Conservation (phyloP, 2,113 vertebrate species). For the Etheostoma cragini region DNA sequence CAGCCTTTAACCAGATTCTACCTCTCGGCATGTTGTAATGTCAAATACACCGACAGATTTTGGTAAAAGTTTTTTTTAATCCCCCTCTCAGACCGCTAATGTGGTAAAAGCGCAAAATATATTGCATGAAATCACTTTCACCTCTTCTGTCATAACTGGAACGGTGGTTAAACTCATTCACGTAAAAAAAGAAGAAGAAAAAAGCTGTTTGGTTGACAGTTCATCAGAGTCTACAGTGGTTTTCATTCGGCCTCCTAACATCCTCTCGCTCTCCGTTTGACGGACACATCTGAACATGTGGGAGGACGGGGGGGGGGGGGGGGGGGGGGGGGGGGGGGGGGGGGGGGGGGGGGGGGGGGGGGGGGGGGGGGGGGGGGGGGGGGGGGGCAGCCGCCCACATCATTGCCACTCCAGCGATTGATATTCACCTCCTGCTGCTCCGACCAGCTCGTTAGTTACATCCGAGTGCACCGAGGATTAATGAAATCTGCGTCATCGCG, state of each 20-base stretch:
- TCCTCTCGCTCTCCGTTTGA: constrained; percentile 10
- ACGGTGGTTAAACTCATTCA: neutral
- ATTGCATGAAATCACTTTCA: constrained; percentile 13
- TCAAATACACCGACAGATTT: neutral
- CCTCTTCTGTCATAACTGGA: constrained; percentile 18
- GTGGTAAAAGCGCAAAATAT: too few relatives aligned
- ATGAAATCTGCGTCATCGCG: constrained; percentile 59
- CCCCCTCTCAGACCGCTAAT: too few relatives aligned
- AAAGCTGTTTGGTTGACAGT: neutral
- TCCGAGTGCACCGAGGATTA: constrained; percentile 48
- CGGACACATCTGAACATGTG: constrained; percentile 44
- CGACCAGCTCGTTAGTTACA: constrained; percentile 57
- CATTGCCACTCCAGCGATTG: constrained; percentile 34
- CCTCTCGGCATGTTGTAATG: neutral
- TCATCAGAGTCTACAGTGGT: neutral
- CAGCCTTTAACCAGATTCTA: neutral
- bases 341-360: constrained; percentile 23
- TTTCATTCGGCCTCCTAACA: neutral
- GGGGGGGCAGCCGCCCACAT: constrained; percentile 28
- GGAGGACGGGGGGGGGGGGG: constrained; percentile 27
- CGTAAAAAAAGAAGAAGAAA: neutral
- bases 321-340: constrained; percentile 21
- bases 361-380: too few relatives aligned
- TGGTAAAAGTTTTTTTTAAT: neutral
- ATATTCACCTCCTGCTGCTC: constrained; percentile 53